These are phyloP conservation scores for Picus viridis DNA, from an alignment of 2,797 vertebrate species.

Conservation along the genomic window DNA sequence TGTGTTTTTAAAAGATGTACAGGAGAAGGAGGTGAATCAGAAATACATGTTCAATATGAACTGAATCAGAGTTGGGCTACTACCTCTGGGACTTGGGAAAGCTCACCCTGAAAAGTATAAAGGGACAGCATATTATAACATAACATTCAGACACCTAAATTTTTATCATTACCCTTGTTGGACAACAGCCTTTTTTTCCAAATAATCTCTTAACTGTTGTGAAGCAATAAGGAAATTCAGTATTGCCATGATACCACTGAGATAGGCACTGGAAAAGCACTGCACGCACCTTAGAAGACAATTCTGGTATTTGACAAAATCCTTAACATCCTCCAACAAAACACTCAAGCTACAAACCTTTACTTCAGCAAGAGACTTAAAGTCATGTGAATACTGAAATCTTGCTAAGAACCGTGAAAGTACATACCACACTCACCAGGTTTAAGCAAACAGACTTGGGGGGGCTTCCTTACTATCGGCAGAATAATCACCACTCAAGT, in stretches of 20 bases:
- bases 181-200: background rate
- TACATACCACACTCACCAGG: fast-evolving
- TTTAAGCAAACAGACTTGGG: background rate
- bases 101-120: background rate
- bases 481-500: background rate
- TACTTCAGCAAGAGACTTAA: background rate
- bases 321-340: background rate
- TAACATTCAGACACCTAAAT: background rate
- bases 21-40: background rate
- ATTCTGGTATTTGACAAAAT: background rate
- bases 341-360: background rate
- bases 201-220: background rate
- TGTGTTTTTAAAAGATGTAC: background rate
- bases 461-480: background rate
- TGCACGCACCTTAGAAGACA: background rate
- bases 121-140: background rate
- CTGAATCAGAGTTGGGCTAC: background rate
- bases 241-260: background rate
- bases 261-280: background rate
- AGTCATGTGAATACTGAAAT: background rate
- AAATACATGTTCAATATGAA: background rate
- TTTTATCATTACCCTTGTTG: background rate
- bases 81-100: background rate
- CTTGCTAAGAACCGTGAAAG: background rate
- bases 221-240: conserved; percentile 10